phyloP scores from a whole-genome alignment of 2,797 vertebrate genomes.

The Forpus xanthops region DNA sequence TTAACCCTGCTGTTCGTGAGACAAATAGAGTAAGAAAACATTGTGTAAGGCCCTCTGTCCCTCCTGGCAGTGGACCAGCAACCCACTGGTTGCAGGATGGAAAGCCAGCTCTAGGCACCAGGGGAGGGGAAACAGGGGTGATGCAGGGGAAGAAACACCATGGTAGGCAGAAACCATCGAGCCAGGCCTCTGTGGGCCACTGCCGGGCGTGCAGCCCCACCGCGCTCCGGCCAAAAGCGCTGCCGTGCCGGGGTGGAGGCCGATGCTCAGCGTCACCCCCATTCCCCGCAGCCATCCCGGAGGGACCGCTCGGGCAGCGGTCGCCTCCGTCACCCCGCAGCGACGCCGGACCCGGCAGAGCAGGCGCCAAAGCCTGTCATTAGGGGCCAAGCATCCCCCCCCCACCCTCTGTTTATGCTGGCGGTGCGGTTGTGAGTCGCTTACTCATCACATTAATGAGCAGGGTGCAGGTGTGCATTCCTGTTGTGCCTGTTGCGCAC shows the following conservation, averaged over 20 bases:
- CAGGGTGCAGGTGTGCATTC: not conserved
- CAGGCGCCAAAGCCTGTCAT: not conserved
- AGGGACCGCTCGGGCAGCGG: not conserved
- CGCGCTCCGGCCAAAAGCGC: not conserved
- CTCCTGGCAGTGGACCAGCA: not conserved
- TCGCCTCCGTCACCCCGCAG: not conserved
- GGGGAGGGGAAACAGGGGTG: not conserved
- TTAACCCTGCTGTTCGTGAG: not conserved
- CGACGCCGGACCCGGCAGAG: not conserved
- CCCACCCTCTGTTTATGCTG: not conserved
- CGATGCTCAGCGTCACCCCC: not conserved
- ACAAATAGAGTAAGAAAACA: fast-evolving
- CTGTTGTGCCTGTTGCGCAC: conserved; percentile 4
- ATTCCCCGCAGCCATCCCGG: not conserved
- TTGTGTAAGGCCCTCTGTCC: not conserved
- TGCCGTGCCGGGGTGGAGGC: not conserved
- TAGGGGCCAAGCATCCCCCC: not conserved
- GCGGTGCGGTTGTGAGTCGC: not conserved
- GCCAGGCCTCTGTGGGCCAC: not conserved
- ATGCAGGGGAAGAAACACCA: not conserved
- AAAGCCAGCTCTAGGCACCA: not conserved
- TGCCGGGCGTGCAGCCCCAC: not conserved
- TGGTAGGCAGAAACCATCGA: fast-evolving
- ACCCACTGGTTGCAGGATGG: not conserved
- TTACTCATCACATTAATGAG: not conserved